Conservation (phyloP, 2,113 vertebrate genomes). For the Galemys pyrenaicus region DNA sequence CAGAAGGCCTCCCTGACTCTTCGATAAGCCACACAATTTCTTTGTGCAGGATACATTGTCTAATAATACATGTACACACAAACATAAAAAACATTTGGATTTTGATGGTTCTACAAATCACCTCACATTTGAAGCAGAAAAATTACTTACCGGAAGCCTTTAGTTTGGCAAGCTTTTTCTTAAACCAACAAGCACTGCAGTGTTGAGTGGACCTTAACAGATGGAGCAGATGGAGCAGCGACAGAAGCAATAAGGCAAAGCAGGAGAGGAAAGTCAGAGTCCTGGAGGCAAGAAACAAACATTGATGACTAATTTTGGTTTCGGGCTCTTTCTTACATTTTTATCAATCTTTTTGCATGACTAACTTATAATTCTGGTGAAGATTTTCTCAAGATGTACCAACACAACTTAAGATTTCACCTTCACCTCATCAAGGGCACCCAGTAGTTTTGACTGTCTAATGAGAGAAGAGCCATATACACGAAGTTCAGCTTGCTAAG, state of each 20-base stretch:
- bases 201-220: conserved; percentile 72
- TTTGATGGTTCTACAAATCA: conserved; percentile 39
- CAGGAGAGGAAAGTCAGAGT: conserved; percentile 50
- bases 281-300: conserved; percentile 68
- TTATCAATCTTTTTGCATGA: conserved; percentile 40
- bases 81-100: background rate
- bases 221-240: conserved; percentile 78
- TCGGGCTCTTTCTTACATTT: conserved; percentile 67
- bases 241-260: conserved; percentile 65
- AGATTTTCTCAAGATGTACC: conserved; percentile 6
- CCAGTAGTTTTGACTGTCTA: conserved; percentile 53
- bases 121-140: conserved; percentile 49
- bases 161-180: conserved; percentile 54
- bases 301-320: conserved; percentile 44
- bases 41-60: background rate
- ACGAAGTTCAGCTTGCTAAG: conserved; percentile 56
- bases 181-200: background rate
- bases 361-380: conserved; percentile 48
- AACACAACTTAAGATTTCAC: background rate
- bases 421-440: background rate
- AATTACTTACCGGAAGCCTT: conserved; percentile 16
- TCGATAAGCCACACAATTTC: background rate
- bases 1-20: background rate
- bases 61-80: background rate
- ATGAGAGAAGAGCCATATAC: conserved; percentile 54